These are phyloP conservation scores for Cosmia pyralina DNA, from an alignment of 2,888 invertebrate genomes.

Conservation along the genomic window DNA sequence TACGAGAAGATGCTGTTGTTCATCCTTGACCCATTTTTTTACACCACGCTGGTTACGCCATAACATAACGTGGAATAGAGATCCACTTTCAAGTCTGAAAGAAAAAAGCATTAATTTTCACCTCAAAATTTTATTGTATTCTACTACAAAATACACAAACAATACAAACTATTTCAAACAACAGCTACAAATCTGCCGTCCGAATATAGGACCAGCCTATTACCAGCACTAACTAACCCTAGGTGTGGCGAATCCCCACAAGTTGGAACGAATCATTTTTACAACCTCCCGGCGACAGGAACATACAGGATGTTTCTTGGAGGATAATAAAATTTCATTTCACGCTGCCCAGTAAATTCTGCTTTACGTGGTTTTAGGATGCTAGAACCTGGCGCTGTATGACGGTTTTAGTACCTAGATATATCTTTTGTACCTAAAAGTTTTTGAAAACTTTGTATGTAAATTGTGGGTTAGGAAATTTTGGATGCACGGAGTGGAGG, in stretches of 20 bases:
- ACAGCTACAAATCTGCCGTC: slow-evolving; percentile 22
- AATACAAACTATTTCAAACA: slow-evolving; percentile 16
- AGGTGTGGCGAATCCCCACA: slow-evolving; percentile 66
- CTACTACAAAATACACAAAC: background rate
- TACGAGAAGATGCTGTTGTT: background rate
- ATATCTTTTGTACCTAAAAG: slow-evolving; percentile 41
- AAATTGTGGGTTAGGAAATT: slow-evolving; percentile 35
- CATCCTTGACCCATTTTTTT: too few species aligned
- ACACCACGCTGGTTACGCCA: background rate
- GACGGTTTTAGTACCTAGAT: slow-evolving; percentile 48
- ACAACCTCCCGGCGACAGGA: slow-evolving; percentile 62
- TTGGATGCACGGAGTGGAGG: background rate
- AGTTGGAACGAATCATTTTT: slow-evolving; percentile 77
- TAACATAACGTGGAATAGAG: background rate
- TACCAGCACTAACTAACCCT: slow-evolving; percentile 41
- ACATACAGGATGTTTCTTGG: slow-evolving; percentile 56
- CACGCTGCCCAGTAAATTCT: slow-evolving; percentile 58
- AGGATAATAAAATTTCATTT: slow-evolving; percentile 67
- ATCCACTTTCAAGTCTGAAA: background rate
- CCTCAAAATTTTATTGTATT: too few species aligned
- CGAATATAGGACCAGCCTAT: slow-evolving; percentile 49
- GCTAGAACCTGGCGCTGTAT: slow-evolving; percentile 12
- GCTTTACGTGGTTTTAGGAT: slow-evolving; percentile 46
- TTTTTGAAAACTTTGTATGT: slow-evolving; percentile 38
- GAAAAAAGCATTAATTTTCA: background rate